Evolutionary conservation across 2,797 vertebrate genomes (phyloP).

Genomic region (Darevskia mixta): DNA sequence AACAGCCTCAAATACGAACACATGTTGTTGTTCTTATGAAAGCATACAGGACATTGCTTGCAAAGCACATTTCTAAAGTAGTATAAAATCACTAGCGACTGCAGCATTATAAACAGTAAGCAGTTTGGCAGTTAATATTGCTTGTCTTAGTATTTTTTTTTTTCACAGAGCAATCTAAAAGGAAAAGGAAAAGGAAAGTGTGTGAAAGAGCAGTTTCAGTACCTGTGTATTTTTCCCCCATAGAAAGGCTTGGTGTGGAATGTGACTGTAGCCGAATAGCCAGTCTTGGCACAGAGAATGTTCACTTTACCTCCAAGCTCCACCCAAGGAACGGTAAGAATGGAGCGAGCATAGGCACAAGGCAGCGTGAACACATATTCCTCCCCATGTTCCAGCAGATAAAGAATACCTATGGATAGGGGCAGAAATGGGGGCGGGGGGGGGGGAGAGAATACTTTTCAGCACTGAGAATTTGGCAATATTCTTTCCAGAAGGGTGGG

Average conservation of each 20-base stretch:
- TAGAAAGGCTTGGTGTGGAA: conserved; percentile 98
- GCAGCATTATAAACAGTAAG: not conserved
- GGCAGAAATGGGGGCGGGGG: not conserved
- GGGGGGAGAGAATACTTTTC: not conserved
- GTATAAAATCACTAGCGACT: not conserved
- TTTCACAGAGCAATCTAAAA: not conserved
- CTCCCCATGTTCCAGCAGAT: conserved; percentile 90
- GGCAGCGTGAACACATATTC: conserved; percentile 95
- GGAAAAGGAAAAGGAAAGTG: not conserved
- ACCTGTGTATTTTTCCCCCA: conserved; percentile 96
- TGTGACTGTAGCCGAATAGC: conserved; percentile 90
- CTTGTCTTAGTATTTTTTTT: not conserved
- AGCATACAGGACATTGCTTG: not conserved
- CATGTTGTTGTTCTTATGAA: not conserved
- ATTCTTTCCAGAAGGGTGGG: not conserved
- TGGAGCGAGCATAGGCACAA: conserved; percentile 95
- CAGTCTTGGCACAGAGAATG: conserved; percentile 90
- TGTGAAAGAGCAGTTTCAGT: not conserved
- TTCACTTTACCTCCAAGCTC: conserved; percentile 95
- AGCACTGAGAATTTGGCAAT: not conserved
- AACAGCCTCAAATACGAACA: not conserved
- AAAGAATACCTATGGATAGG: conserved; percentile 83
- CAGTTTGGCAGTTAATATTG: not conserved
- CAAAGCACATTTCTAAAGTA: not conserved
- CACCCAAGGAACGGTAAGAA: conserved; percentile 96